These are phyloP conservation scores for Stenodema calcarata DNA, from an alignment of 2,888 invertebrate species.

Conservation along the genomic window DNA sequence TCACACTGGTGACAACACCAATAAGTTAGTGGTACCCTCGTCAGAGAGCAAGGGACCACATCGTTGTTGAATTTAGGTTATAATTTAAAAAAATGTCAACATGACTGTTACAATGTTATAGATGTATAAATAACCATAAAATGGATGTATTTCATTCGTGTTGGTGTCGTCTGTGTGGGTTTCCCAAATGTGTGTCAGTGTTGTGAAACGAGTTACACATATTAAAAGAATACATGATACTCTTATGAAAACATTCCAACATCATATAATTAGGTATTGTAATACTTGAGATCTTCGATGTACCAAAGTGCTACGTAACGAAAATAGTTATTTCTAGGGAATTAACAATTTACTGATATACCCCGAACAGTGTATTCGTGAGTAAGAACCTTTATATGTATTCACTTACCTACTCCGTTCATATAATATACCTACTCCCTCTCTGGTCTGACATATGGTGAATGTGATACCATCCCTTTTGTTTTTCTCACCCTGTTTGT, in stretches of 20 bases:
- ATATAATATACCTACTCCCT: too few species aligned
- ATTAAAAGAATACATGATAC: not conserved
- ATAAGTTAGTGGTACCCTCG: not conserved
- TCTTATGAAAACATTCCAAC: not conserved
- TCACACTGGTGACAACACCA: constrained; percentile 36
- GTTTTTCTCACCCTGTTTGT: too few species aligned
- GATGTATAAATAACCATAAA: not conserved
- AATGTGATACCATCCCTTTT: too few species aligned
- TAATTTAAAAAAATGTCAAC: not conserved
- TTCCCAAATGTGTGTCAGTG: not conserved
- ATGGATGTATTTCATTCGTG: not conserved
- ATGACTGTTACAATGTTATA: not conserved
- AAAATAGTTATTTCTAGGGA: too few species aligned
- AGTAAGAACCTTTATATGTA: too few species aligned
- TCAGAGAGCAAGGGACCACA: not conserved
- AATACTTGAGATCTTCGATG: not conserved
- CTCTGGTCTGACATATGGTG: too few species aligned
- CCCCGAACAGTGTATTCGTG: too few species aligned
- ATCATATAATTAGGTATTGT: not conserved
- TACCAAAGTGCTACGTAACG: too few species aligned
- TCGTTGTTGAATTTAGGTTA: not conserved
- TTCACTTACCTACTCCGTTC: too few species aligned
- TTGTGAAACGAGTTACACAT: not conserved
- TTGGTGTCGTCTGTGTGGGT: not conserved
- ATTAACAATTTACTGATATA: too few species aligned